A percentile compares a stretch with the other conserved stretches of the same genome.
phyloP scores from a whole-genome alignment of 2,888 invertebrate species.

The Helobdella robusta region DNA sequence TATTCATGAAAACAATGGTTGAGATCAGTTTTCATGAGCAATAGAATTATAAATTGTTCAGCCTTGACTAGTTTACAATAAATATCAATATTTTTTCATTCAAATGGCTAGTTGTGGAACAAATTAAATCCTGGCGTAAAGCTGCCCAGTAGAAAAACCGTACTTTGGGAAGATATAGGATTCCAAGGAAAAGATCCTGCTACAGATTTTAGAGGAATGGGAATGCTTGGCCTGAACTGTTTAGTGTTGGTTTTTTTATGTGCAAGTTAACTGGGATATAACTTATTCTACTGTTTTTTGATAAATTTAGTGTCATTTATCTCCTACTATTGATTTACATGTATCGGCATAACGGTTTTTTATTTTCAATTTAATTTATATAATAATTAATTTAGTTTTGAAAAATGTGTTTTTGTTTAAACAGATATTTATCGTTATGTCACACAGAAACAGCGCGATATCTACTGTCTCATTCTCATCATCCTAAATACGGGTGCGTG shows the following conservation, averaged over 20 bases:
- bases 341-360: no score
- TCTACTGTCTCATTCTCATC: slow-evolving; percentile 74
- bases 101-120: slow-evolving; percentile 74
- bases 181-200: slow-evolving; percentile 97
- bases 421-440: slow-evolving; percentile 64
- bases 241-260: slow-evolving; percentile 56
- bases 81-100: no score
- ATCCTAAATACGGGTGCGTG: slow-evolving; percentile 80
- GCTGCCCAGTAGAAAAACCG: slow-evolving; percentile 66
- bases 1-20: no score
- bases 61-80: no score
- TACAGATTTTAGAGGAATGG: slow-evolving; percentile 98
- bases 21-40: no score
- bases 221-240: slow-evolving; percentile 82
- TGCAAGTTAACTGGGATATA: not conserved
- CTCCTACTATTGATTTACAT: not conserved
- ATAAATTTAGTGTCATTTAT: not conserved
- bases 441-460: slow-evolving; percentile 70
- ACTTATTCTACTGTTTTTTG: not conserved
- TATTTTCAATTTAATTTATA: no score
- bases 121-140: slow-evolving; percentile 65
- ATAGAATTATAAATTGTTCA: no score
- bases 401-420: slow-evolving; percentile 9
- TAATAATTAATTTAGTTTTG: no score
- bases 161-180: slow-evolving; percentile 89